A percentile compares a stretch with the other conserved stretches of the same genome.
Conservation (phyloP, 2,888 invertebrate genomes). For the Dicyrtomina minuta region DNA sequence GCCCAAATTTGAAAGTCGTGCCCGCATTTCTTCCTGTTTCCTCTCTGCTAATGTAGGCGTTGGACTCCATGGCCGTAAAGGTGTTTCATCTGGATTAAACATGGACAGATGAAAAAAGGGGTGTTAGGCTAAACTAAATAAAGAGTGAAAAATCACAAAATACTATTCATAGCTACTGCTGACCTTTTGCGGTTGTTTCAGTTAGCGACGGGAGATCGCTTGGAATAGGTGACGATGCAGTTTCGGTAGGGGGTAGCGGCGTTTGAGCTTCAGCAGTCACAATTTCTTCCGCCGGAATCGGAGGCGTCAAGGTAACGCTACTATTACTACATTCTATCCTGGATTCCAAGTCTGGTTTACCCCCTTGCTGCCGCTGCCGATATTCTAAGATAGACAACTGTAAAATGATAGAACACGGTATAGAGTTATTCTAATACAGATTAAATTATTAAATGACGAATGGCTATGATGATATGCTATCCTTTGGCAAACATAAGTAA, state of each 20-base stretch:
- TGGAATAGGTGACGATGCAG: no score
- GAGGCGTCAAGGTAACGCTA: conserved; percentile 19
- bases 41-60: conserved; percentile 82
- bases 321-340: no score
- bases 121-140: no score
- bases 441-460: no score
- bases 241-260: no score
- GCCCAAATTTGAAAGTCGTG: conserved; percentile 62
- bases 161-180: neutral
- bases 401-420: neutral
- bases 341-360: conserved; percentile 44
- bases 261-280: conserved; percentile 5
- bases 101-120: no score
- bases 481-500: no score
- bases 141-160: no score
- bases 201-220: no score
- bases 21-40: conserved; percentile 83
- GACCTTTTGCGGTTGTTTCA: no score
- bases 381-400: conserved; percentile 48
- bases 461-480: no score
- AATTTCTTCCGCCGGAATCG: conserved; percentile 31
- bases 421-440: no score
- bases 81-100: conserved; percentile 4
- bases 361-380: conserved; percentile 37
- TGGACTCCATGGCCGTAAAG: conserved; percentile 64